phyloP scores from a whole-genome alignment of 2,797 vertebrate genomes.

The Eremophila alpestris region DNA sequence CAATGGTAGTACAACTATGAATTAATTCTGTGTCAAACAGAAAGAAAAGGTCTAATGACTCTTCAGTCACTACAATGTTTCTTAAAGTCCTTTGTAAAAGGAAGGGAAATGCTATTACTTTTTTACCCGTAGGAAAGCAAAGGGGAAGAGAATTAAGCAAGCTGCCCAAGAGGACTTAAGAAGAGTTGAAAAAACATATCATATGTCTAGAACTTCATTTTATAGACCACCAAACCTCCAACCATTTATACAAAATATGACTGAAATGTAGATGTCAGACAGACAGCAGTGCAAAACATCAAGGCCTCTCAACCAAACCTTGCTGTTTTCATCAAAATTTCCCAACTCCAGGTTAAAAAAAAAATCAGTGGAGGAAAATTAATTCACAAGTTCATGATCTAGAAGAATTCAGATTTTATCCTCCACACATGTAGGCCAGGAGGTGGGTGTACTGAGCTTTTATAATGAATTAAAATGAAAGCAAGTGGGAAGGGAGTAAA shows the following conservation, averaged over 20 bases:
- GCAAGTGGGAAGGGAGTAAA: neutral
- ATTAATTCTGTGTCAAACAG: neutral
- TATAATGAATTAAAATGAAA: neutral
- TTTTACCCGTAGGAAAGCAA: neutral
- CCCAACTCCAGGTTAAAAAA: neutral
- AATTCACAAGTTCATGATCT: neutral
- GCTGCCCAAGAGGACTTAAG: neutral
- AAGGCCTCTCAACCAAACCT: neutral
- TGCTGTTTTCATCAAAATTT: neutral
- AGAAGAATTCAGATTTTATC: neutral
- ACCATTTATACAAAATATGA: neutral
- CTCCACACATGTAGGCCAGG: neutral
- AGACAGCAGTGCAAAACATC: neutral
- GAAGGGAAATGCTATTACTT: neutral
- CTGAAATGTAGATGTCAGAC: neutral
- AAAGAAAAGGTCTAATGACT: neutral
- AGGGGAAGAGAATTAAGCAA: neutral
- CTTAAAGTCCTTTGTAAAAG: neutral
- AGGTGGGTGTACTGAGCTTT: neutral
- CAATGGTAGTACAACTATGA: neutral
- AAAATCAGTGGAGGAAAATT: neutral
- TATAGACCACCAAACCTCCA: neutral
- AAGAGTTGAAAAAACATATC: neutral
- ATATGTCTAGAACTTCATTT: neutral
- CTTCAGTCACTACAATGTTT: neutral